phyloP scores from a whole-genome alignment of 2,888 invertebrate genomes.

The Acronicta leporina region DNA sequence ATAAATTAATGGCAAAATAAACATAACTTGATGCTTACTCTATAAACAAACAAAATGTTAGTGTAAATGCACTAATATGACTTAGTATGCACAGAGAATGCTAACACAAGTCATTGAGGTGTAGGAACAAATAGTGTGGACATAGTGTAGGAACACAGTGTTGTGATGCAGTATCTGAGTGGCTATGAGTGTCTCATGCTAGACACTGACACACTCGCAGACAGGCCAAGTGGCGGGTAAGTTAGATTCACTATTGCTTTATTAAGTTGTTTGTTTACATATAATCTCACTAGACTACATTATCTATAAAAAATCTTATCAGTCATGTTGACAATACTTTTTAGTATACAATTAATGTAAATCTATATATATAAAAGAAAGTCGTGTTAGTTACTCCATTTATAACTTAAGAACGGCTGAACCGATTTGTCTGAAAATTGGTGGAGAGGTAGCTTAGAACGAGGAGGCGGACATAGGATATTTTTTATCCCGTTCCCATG shows the following conservation, averaged over 20 bases:
- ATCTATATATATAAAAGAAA: too few species aligned
- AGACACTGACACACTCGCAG: background rate
- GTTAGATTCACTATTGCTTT: conserved; percentile 14
- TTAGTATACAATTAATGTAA: too few species aligned
- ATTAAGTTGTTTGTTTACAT: conserved; percentile 42
- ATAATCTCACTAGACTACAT: conserved; percentile 22
- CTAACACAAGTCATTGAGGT: conserved; percentile 11
- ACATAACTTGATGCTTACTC: conserved; percentile 26
- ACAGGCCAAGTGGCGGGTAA: conserved; percentile 28
- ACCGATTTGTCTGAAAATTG: too few species aligned
- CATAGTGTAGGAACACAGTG: too few species aligned
- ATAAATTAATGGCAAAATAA: conserved; percentile 41
- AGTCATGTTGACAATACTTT: conserved; percentile 41
- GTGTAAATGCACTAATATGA: conserved; percentile 21
- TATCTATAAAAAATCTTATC: conserved; percentile 42
- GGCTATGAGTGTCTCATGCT: conserved; percentile 15
- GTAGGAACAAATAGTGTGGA: conserved; percentile 13
- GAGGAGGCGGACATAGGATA: too few species aligned
- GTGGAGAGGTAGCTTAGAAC: too few species aligned
- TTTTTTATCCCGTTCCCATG: too few species aligned
- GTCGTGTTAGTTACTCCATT: too few species aligned
- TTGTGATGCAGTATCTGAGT: conserved; percentile 38
- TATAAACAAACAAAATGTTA: conserved; percentile 33
- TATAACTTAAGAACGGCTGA: too few species aligned
- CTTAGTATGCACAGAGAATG: conserved; percentile 1